These are phyloP conservation scores for Blera fallax DNA, from an alignment of 2,888 invertebrate species.

Conservation along the genomic window DNA sequence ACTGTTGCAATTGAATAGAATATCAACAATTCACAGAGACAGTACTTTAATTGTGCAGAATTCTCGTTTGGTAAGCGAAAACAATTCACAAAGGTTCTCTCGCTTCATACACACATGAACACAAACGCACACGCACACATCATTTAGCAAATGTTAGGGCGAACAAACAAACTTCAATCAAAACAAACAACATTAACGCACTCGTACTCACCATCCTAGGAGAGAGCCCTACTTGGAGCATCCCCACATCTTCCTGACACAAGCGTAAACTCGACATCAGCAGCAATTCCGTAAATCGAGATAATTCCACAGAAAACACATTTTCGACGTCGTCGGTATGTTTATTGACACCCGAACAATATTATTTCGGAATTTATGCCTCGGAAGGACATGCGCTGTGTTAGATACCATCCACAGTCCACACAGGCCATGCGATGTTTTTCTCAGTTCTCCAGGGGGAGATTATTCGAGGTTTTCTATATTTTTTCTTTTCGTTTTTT, in stretches of 20 bases:
- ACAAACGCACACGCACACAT: too few relatives aligned
- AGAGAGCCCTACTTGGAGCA: neutral
- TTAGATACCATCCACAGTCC: slow-evolving; percentile 31
- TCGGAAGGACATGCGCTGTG: slow-evolving; percentile 52
- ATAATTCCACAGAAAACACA: slow-evolving; percentile 23
- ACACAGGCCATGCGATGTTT: slow-evolving; percentile 48
- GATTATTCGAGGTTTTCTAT: neutral
- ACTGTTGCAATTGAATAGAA: neutral
- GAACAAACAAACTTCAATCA: slow-evolving; percentile 58
- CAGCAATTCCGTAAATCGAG: slow-evolving; percentile 13
- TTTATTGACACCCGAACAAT: slow-evolving; percentile 18
- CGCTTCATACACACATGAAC: neutral
- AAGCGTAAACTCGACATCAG: neutral
- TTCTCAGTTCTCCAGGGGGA: slow-evolving; percentile 2
- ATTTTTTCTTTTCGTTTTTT: neutral
- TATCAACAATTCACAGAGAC: slow-evolving; percentile 15
- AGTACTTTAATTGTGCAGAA: slow-evolving; percentile 47
- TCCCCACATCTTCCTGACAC: neutral
- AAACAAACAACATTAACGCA: slow-evolving; percentile 65
- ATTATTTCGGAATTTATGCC: slow-evolving; percentile 4
- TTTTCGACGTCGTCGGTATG: slow-evolving; percentile 25
- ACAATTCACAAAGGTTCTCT: slow-evolving; percentile 4
- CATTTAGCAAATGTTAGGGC: slow-evolving; percentile 45
- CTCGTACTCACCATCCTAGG: slow-evolving; percentile 26
- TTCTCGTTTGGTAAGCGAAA: slow-evolving; percentile 37